These are phyloP conservation scores for Drosophila tripunctata DNA, from an alignment of 2,888 invertebrate genomes.

Conservation along the genomic window DNA sequence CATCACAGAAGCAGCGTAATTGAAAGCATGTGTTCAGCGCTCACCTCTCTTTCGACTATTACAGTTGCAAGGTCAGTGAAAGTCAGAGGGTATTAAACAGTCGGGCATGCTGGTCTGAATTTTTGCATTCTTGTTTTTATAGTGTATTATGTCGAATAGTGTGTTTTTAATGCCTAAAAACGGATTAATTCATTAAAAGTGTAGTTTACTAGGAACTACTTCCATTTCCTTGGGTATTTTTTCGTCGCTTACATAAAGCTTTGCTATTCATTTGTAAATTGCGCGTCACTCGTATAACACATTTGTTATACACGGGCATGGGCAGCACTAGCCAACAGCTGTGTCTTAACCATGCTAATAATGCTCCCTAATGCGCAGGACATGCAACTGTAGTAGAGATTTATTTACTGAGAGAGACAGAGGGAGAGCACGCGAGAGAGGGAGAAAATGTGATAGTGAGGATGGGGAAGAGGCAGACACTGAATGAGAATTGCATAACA, in stretches of 20 bases:
- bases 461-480: background rate
- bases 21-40: no score
- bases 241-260: background rate
- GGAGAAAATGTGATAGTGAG: conserved; percentile 1
- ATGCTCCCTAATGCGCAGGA: conserved; percentile 43
- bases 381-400: conserved; percentile 34
- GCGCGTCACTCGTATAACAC: conserved; percentile 56
- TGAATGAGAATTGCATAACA: conserved; percentile 17
- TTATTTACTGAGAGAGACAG: no score
- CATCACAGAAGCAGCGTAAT: no score
- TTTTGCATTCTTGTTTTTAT: no score
- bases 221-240: background rate
- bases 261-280: conserved; percentile 4
- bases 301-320: conserved; percentile 15
- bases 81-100: no score
- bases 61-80: no score
- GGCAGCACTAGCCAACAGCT: conserved; percentile 63
- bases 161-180: no score
- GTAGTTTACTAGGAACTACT: no score
- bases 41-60: no score
- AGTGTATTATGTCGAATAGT: no score
- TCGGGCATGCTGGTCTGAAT: no score
- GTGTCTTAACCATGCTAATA: conserved; percentile 6
- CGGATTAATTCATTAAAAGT: no score
- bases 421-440: background rate